These are phyloP conservation scores for Macrobrachium nipponense DNA, from an alignment of 1,140 invertebrate species.

Conservation along the genomic window DNA sequence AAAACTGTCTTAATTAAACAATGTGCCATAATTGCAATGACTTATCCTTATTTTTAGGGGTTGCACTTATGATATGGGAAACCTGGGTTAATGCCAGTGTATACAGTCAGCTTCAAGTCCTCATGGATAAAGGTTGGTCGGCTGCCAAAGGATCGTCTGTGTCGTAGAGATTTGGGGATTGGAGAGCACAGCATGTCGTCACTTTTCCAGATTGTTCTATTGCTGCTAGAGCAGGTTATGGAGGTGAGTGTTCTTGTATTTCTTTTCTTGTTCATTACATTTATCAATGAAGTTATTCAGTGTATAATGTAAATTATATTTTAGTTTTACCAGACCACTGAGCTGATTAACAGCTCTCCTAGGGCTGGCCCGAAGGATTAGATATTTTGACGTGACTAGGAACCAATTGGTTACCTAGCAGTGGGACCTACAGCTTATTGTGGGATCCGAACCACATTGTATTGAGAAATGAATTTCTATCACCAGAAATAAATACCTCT, in stretches of 20 bases:
- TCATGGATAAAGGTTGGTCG: conserved; percentile 72
- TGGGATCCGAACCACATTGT: too few species aligned
- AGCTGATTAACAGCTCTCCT: too few species aligned
- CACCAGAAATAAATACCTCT: too few species aligned
- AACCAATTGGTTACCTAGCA: too few species aligned
- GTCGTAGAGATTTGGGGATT: conserved; percentile 69
- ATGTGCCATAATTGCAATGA: neutral
- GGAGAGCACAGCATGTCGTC: conserved; percentile 67
- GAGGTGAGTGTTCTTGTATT: conserved; percentile 66
- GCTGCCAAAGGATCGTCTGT: conserved; percentile 71
- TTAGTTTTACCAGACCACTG: too few species aligned
- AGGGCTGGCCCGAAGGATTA: too few species aligned
- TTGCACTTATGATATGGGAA: conserved; percentile 71
- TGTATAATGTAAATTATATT: neutral
- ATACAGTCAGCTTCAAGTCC: conserved; percentile 67
- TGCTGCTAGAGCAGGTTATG: conserved; percentile 69
- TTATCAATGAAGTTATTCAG: neutral
- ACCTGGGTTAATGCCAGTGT: conserved; percentile 69
- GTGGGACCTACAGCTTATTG: too few species aligned
- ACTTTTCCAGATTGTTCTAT: conserved; percentile 67
- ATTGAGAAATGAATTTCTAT: too few species aligned
- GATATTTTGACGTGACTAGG: too few species aligned
- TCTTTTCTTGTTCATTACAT: neutral
- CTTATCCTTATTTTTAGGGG: conserved; percentile 66
- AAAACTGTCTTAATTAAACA: neutral